phyloP scores from a whole-genome alignment of 2,888 invertebrate genomes.

The Craniophora ligustri region DNA sequence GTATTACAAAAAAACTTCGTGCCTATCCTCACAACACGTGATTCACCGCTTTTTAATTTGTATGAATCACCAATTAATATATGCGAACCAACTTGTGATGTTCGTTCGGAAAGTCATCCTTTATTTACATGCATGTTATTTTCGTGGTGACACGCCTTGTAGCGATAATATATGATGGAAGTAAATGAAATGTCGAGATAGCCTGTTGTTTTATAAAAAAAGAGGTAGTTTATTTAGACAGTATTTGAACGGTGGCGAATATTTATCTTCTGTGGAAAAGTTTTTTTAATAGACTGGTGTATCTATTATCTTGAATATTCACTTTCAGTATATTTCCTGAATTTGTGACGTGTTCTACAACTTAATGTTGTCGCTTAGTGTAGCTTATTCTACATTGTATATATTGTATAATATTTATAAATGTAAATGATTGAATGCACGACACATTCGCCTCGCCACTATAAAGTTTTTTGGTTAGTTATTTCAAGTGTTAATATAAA shows the following conservation, averaged over 20 bases:
- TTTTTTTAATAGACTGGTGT: too few relatives aligned
- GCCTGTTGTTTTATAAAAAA: background rate
- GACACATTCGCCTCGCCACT: background rate
- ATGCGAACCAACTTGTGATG: constrained; percentile 35
- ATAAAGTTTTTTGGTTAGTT: constrained; percentile 40
- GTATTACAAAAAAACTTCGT: constrained; percentile 52
- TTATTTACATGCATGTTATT: constrained; percentile 41
- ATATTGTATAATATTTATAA: constrained; percentile 6
- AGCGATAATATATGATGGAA: constrained; percentile 15
- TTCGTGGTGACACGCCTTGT: constrained; percentile 26
- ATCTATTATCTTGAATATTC: too few relatives aligned
- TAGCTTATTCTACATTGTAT: background rate
- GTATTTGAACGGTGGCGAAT: too few relatives aligned
- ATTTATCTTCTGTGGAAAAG: too few relatives aligned
- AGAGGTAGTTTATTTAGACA: background rate
- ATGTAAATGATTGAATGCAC: constrained; percentile 9
- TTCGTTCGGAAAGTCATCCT: constrained; percentile 40
- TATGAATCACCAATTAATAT: constrained; percentile 69
- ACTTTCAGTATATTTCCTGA: too few relatives aligned
- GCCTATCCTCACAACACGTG: constrained; percentile 59
- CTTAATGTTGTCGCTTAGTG: too few relatives aligned
- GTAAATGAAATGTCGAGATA: background rate
- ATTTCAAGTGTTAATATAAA: constrained; percentile 40
- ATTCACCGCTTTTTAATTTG: constrained; percentile 64
- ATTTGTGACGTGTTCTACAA: too few relatives aligned